Evolutionary conservation across 2,888 invertebrate species (phyloP).

Genomic region (Cataglyphis livida): DNA sequence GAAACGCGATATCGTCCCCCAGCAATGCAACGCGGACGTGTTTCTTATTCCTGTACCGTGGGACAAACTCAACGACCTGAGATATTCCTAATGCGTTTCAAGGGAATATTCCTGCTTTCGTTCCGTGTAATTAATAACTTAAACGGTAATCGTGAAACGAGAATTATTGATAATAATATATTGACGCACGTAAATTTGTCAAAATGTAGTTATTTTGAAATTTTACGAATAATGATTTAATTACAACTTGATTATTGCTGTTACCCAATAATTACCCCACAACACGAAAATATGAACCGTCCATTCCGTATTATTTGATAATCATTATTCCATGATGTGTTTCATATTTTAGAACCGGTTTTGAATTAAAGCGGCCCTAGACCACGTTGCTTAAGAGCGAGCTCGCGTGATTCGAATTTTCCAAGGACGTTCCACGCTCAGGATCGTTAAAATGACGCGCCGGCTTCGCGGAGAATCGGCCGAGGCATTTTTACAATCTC

Average conservation of each 20-base stretch:
- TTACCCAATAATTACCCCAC: slow-evolving; percentile 15
- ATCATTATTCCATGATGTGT: slow-evolving; percentile 1
- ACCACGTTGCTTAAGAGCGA: not conserved
- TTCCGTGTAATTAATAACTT: not conserved
- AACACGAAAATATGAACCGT: not conserved
- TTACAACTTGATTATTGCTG: slow-evolving; percentile 23
- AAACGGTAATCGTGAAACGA: slow-evolving; percentile 5
- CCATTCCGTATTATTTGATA: slow-evolving; percentile 8
- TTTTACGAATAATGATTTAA: slow-evolving; percentile 40
- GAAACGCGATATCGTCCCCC: not conserved
- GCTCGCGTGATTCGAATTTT: slow-evolving; percentile 40
- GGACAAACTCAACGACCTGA: not conserved
- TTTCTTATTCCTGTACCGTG: not conserved
- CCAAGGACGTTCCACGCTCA: not conserved
- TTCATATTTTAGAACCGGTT: not conserved
- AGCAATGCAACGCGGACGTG: slow-evolving; percentile 15
- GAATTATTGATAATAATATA: not conserved
- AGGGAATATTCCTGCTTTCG: not conserved
- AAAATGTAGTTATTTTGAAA: slow-evolving; percentile 29
- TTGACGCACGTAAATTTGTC: slow-evolving; percentile 3
- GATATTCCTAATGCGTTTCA: not conserved
- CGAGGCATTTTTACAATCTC: slow-evolving; percentile 46
- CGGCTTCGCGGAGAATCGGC: slow-evolving; percentile 7
- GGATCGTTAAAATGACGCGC: slow-evolving; percentile 26
- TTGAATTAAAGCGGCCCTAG: not conserved